These are phyloP conservation scores for Aplodontia rufa DNA, from an alignment of 2,113 vertebrate genomes.

Conservation along the genomic window DNA sequence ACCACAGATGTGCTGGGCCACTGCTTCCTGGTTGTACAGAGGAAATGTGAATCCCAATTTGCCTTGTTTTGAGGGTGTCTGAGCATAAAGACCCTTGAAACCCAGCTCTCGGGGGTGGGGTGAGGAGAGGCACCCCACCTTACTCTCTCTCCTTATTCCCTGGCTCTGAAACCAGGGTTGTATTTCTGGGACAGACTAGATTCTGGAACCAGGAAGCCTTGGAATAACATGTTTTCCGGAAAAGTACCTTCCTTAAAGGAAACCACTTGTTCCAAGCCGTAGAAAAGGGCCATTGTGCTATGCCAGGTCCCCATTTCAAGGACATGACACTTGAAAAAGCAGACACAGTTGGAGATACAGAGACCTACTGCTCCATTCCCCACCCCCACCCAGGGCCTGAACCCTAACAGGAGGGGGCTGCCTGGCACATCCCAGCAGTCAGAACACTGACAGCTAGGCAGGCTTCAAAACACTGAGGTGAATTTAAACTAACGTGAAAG, in stretches of 20 bases:
- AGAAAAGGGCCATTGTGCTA: conserved; percentile 57
- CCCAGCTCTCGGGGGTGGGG: not conserved
- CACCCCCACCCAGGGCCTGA: not conserved
- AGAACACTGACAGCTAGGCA: not conserved
- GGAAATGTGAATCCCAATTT: not conserved
- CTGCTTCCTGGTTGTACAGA: not conserved
- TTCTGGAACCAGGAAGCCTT: conserved; percentile 50
- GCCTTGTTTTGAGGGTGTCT: not conserved
- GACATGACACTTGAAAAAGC: conserved; percentile 41
- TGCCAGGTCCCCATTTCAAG: conserved; percentile 23
- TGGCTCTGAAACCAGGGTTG: not conserved
- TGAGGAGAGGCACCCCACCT: not conserved
- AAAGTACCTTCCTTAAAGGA: conserved; percentile 69
- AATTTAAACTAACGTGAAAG: not conserved
- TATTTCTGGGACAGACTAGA: not conserved
- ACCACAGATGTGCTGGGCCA: not conserved
- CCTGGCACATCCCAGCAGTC: not conserved
- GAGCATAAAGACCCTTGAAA: not conserved
- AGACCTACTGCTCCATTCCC: not conserved
- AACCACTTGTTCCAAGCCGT: conserved; percentile 64
- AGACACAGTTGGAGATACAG: not conserved
- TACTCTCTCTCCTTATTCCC: not conserved
- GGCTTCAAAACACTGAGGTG: not conserved
- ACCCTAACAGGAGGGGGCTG: not conserved
- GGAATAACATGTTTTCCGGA: conserved; percentile 65